phyloP scores from a whole-genome alignment of 2,797 vertebrate genomes.

The Falco naumanni region DNA sequence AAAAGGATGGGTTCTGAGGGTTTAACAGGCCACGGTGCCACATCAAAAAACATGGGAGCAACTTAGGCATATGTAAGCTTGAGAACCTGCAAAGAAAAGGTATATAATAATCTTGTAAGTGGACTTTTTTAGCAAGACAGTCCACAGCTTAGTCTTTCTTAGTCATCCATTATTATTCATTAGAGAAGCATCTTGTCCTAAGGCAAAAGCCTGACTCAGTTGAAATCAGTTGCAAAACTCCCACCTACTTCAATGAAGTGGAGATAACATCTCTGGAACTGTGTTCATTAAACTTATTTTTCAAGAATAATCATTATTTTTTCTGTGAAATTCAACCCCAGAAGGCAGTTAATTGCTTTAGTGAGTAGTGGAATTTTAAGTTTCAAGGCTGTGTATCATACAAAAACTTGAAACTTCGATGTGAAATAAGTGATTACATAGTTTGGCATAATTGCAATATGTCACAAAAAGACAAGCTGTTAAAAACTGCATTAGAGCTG shows the following conservation, averaged over 20 bases:
- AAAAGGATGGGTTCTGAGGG: background rate
- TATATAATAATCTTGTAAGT: background rate
- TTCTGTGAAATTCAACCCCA: slow-evolving; percentile 39
- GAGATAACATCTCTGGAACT: background rate
- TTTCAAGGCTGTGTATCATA: slow-evolving; percentile 50
- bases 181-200: slow-evolving; percentile 18
- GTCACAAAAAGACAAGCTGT: slow-evolving; percentile 73
- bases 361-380: slow-evolving; percentile 45
- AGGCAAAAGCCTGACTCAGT: slow-evolving; percentile 23
- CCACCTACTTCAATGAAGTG: background rate
- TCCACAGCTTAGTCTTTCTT: background rate
- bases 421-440: slow-evolving; percentile 73
- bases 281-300: slow-evolving; percentile 17
- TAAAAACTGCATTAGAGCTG: slow-evolving; percentile 72
- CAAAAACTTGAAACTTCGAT: slow-evolving; percentile 56
- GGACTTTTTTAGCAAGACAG: background rate
- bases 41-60: background rate
- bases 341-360: slow-evolving; percentile 58
- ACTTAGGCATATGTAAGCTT: background rate
- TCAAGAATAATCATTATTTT: background rate
- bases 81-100: background rate
- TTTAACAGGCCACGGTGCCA: background rate
- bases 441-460: slow-evolving; percentile 74
- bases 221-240: slow-evolving; percentile 15
- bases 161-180: slow-evolving; percentile 9